Percentiles rank a stretch among this genome's conserved stretches.
Conservation (phyloP, 2,113 vertebrate species). For the Percina caprodes region DNA sequence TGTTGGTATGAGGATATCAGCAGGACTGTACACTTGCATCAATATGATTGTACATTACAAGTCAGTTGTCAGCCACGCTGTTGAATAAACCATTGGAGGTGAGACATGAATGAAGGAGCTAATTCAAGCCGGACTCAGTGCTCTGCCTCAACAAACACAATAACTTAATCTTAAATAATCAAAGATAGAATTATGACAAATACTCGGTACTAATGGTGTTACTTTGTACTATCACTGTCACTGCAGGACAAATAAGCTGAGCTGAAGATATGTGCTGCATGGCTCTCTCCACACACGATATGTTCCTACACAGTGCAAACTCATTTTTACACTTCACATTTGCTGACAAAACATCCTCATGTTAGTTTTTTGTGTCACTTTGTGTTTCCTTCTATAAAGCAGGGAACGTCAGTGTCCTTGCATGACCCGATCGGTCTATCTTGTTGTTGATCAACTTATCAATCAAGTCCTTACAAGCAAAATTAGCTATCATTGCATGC, state of each 20-base stretch:
- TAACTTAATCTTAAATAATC: background rate
- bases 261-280: background rate
- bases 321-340: background rate
- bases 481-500: too few relatives aligned
- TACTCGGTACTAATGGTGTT: background rate
- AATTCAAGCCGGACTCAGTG: background rate
- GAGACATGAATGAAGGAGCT: background rate
- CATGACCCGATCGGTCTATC: too few relatives aligned
- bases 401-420: too few relatives aligned
- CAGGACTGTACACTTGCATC: background rate
- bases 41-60: background rate
- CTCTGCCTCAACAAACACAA: background rate
- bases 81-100: background rate
- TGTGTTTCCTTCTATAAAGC: too few relatives aligned
- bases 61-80: background rate
- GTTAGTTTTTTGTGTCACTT: too few relatives aligned
- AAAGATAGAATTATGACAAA: background rate
- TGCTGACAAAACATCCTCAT: background rate
- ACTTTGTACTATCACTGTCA: too few relatives aligned
- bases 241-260: background rate
- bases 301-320: background rate
- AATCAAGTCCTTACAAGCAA: too few relatives aligned
- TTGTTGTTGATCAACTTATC: too few relatives aligned
- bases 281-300: background rate
- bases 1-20: too few relatives aligned